These are phyloP conservation scores for Burhinus oedicnemus DNA, from an alignment of 2,113 vertebrate species.

Conservation along the genomic window DNA sequence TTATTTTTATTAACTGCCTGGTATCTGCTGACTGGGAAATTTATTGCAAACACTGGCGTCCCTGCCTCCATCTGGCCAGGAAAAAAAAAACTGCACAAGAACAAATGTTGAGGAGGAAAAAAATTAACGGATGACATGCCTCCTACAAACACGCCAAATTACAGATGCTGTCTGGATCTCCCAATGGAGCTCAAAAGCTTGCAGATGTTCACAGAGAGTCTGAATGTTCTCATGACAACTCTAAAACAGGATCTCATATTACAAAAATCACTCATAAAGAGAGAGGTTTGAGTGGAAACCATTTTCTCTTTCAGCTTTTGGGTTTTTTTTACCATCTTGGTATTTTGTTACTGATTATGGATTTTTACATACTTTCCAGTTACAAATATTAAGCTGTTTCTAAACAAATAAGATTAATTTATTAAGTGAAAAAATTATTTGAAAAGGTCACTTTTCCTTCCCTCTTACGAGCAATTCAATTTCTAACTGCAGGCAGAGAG, in stretches of 20 bases:
- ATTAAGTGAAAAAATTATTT: background rate
- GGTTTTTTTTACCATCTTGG: background rate
- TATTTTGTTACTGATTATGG: background rate
- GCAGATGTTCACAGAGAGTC: constrained; percentile 29
- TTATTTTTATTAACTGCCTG: constrained; percentile 34
- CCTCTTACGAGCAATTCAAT: background rate
- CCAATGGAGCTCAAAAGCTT: constrained; percentile 16
- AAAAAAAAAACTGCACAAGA: background rate
- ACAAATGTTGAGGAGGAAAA: background rate
- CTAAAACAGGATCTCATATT: constrained; percentile 29
- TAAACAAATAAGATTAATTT: background rate
- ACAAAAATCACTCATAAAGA: constrained; percentile 46
- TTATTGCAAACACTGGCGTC: background rate
- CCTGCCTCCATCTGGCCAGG: background rate
- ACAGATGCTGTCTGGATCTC: constrained; percentile 31
- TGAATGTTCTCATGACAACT: constrained; percentile 38
- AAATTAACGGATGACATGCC: constrained; percentile 15
- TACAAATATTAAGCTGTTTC: background rate
- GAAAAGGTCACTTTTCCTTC: background rate
- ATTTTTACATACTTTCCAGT: background rate
- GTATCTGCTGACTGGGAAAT: background rate
- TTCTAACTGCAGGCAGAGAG: background rate
- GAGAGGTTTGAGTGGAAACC: constrained; percentile 12
- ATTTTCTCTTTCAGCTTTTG: constrained; percentile 29
- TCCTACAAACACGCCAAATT: constrained; percentile 2